A percentile compares a stretch with the other conserved stretches of the same genome.
These are phyloP conservation scores for Diprion similis DNA, from an alignment of 1,140 invertebrate genomes.

Conservation along the genomic window DNA sequence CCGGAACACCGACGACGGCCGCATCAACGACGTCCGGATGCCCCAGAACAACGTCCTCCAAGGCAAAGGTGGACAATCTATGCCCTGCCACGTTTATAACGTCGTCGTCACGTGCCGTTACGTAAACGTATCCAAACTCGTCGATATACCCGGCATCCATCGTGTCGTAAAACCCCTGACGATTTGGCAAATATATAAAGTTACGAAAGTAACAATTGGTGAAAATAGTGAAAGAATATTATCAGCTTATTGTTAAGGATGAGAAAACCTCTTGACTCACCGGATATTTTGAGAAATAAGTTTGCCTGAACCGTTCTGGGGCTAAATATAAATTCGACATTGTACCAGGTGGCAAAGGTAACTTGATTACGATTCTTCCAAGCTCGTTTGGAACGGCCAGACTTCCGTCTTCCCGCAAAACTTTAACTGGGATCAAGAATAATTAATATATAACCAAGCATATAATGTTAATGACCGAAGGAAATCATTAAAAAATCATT, in stretches of 20 bases:
- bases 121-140: conserved; percentile 83
- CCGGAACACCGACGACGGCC: conserved; percentile 88
- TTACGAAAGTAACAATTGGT: conserved; percentile 13
- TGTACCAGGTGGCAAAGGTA: conserved; percentile 88
- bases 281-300: conserved; percentile 82
- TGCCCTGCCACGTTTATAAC: conserved; percentile 97
- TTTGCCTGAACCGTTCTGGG: conserved; percentile 80
- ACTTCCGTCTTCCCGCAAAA: conserved; percentile 75
- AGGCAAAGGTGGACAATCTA: conserved; percentile 82
- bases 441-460: conserved; percentile 21
- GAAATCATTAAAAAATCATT: conserved; percentile 20
- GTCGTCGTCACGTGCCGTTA: conserved; percentile 91
- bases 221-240: conserved; percentile 2
- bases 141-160: conserved; percentile 93
- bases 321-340: conserved; percentile 83
- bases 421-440: conserved; percentile 67
- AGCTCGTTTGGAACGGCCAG: conserved; percentile 74
- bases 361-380: conserved; percentile 83
- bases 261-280: conserved; percentile 61
- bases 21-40: conserved; percentile 85
- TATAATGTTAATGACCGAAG: conserved; percentile 11
- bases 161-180: conserved; percentile 93
- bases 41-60: conserved; percentile 88
- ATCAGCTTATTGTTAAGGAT: neutral
- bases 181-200: conserved; percentile 5